Percentiles rank a stretch among this genome's conserved stretches.
These are phyloP conservation scores for Dissostichus mawsoni DNA, from an alignment of 2,113 vertebrate genomes.

Conservation along the genomic window DNA sequence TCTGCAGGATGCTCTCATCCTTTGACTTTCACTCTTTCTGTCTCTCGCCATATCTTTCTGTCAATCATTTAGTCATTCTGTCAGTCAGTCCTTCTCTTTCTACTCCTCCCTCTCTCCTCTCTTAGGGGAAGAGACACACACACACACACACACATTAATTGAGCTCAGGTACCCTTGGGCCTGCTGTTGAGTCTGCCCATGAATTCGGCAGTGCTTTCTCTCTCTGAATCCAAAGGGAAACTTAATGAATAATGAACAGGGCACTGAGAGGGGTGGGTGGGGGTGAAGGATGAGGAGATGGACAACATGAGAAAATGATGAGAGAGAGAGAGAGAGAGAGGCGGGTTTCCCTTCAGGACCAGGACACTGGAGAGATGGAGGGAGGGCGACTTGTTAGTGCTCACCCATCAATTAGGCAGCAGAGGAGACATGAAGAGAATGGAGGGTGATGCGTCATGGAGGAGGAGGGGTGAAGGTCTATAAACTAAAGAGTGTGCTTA, in stretches of 20 bases:
- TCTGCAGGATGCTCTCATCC: neutral
- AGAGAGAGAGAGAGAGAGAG: constrained; percentile 33
- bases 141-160: constrained; percentile 21
- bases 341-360: constrained; percentile 63
- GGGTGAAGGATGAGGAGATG: constrained; percentile 31
- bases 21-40: constrained; percentile 21
- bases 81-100: constrained; percentile 45
- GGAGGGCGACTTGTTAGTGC: constrained; percentile 72
- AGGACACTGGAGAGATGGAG: constrained; percentile 60
- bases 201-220: constrained; percentile 69
- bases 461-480: constrained; percentile 6
- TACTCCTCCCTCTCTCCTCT: neutral
- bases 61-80: constrained; percentile 50
- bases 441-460: constrained; percentile 57
- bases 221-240: constrained; percentile 76
- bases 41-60: constrained; percentile 14
- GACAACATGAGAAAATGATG: constrained; percentile 24
- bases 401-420: constrained; percentile 78
- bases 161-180: constrained; percentile 73
- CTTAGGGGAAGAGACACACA: neutral
- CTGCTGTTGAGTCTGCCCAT: constrained; percentile 69
- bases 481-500: constrained; percentile 57
- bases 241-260: constrained; percentile 84
- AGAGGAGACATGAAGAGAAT: constrained; percentile 68
- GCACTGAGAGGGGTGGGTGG: constrained; percentile 49